Percentiles rank a stretch among this genome's conserved stretches.
Conservation (phyloP, 2,113 vertebrate genomes). For the Colistium nudipinnis region DNA sequence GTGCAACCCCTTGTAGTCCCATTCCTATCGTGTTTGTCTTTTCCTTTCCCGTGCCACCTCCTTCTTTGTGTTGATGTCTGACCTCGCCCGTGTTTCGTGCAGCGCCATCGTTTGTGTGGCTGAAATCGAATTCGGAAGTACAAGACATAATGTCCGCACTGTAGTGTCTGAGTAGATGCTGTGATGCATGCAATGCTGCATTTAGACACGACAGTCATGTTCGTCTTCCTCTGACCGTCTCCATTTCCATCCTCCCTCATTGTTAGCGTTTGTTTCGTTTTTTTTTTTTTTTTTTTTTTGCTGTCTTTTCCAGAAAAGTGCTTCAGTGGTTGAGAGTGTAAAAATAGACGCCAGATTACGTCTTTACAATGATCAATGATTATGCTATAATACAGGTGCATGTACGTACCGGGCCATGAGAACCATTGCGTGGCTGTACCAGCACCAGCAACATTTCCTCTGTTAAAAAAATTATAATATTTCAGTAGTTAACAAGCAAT, state of each 20-base stretch:
- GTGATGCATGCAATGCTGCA: conserved; percentile 66
- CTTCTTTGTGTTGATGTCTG: conserved; percentile 46
- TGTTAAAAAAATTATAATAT: conserved; percentile 28
- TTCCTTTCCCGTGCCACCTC: conserved; percentile 50
- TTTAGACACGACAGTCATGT: conserved; percentile 48
- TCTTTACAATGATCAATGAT: conserved; percentile 6
- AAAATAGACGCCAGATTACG: neutral
- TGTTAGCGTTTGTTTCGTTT: conserved; percentile 43
- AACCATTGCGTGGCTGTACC: conserved; percentile 13
- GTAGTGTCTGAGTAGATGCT: conserved; percentile 48
- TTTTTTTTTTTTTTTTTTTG: too few species aligned
- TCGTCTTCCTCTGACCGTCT: conserved; percentile 41
- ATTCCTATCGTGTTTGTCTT: conserved; percentile 29
- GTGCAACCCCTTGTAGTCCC: conserved; percentile 29
- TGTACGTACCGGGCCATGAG: conserved; percentile 5
- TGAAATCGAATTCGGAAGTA: conserved; percentile 47
- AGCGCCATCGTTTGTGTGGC: conserved; percentile 37
- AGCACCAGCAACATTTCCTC: conserved; percentile 8
- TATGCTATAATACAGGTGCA: conserved; percentile 1
- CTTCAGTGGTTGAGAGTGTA: conserved; percentile 41
- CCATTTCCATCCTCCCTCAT: conserved; percentile 41
- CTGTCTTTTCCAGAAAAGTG: conserved; percentile 65
- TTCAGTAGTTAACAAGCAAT: conserved; percentile 25
- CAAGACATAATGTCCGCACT: conserved; percentile 28
- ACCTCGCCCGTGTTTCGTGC: conserved; percentile 50